Base-by-base conservation (phyloP, 2,888 invertebrate species). In the Resseliella maxima region DNA sequence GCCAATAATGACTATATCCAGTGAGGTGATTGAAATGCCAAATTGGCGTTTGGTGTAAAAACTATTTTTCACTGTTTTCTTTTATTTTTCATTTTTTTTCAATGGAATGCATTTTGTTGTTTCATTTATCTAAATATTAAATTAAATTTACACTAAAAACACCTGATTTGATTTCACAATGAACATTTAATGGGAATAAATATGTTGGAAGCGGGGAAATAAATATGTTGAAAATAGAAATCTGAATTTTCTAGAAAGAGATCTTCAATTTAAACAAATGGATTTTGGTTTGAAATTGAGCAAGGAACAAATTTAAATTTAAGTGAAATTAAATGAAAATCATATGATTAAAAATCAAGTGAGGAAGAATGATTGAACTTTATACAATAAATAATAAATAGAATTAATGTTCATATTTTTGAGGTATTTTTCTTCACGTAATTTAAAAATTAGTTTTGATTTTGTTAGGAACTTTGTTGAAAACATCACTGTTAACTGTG, bases 381-480 rank as follows among this genome's bases (percentile, higher is more conserved):
- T 72, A 72, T 72, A 72, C 72, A 72, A 72, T 31, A 72, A 72
- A 72, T 72, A 72, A 72, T 72, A 31, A 31, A 59, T 72, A 31
- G 6, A 35, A 31, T 31, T 31, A 31, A n/a, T n/a, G n/a, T 31
- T 72, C 72, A 72, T 15, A 72, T 72, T 27, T 72, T 31, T 72
- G 72, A 72, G 72, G 72, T 72, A 72, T 72, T 72, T n/a, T 72
- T 31, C 72, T 72, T 72, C 59, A 31, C 72, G 72, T 72, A 72
- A 15, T 59, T 59, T 24, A 59, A 72, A 5, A 12, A 12, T 72
- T 72, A 12, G 31, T 31, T 72, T 72, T 72, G 59, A 59, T 59
- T 72, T 72, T 72, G 72, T 12, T 72, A 72, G 72, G 72, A 72
- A 72, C 72, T 72, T 72, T 72, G 72, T 72, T 72, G 72, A 72